Conservation (phyloP, 2,113 vertebrate genomes). For the Nothobranchius furzeri region DNA sequence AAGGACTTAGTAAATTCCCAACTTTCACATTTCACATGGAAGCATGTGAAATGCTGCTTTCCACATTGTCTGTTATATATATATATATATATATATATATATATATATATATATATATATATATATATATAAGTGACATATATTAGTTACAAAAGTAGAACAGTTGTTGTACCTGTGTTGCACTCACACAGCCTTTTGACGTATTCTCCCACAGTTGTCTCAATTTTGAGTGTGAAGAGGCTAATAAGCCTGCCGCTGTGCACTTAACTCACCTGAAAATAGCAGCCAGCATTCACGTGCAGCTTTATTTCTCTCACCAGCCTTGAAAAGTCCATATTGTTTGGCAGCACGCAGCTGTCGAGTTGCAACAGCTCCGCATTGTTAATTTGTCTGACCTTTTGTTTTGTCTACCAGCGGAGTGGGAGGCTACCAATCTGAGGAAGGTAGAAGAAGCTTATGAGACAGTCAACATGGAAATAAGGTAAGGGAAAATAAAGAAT, state of each 20-base stretch:
- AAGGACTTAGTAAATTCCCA: no score
- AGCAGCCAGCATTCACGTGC: slow-evolving; percentile 27
- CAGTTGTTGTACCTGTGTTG: slow-evolving; percentile 21
- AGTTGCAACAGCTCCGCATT: slow-evolving; percentile 48
- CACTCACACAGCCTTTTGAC: slow-evolving; percentile 14
- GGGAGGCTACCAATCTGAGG: slow-evolving; percentile 67
- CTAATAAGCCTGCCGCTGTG: slow-evolving; percentile 52
- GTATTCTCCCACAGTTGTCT: slow-evolving; percentile 36
- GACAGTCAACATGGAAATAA: slow-evolving; percentile 71
- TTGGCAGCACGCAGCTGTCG: slow-evolving; percentile 56
- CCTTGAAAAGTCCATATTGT: slow-evolving; percentile 46
- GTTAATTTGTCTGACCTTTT: slow-evolving; percentile 71
- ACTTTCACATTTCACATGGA: no score
- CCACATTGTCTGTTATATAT: no score
- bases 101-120: no score
- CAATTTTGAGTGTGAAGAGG: slow-evolving; percentile 40
- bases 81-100: no score
- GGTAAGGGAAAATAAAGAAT: slow-evolving; percentile 53
- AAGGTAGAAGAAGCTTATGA: slow-evolving; percentile 74
- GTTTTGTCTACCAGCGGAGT: slow-evolving; percentile 68
- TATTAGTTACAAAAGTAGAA: slow-evolving; percentile 10
- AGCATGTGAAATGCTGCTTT: no score
- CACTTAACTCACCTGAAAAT: slow-evolving; percentile 59
- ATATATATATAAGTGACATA: slow-evolving; percentile 12
- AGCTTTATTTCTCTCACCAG: slow-evolving; percentile 34